Base-by-base conservation (phyloP, 2,113 vertebrate genomes). In the Orcinus orca region DNA sequence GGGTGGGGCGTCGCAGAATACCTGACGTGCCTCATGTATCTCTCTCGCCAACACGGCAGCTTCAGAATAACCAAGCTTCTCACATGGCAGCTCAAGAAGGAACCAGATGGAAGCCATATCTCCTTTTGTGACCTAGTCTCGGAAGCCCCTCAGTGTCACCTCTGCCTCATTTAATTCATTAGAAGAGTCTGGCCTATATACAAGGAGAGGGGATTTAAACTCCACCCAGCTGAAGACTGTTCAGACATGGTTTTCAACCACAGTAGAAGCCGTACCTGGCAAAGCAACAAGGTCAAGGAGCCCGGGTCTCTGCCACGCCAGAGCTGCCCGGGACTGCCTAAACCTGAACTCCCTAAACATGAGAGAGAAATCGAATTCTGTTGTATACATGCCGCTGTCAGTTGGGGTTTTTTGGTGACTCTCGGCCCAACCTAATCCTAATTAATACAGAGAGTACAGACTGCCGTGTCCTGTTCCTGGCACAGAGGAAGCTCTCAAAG, bases 381-480 rank as follows among this genome's bases (percentile, higher is more conserved):
- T 14, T 44, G 67, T 65, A 3, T 25, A 81, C 55, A 44, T 15
- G 11, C 41, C 2, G 0, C 33, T 50, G 13, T 31, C 88, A 31
- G 33, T 38, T 88, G 67, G 36, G 21, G 44, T 41, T 85, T 83
- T 90, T 17, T 2, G 4, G 62, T 85, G 62, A 70, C 84, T 82
- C 53, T 88, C 68, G 47, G 38, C 26, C 80, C 41, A 81, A 84
- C n/a, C 29, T 63, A 62, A 92, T 44, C 53, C 36, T 67, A 77
- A 70, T 50, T 88, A 97, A 96, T 76, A 71, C 82, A 86, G 67
- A 88, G 73, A 82, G n/a, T 13, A 63, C 3, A 25, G 62, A 44
- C 77, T 41, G 15, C 23, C 53, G 10, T 12, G 44, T 74, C 26
- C 18, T 29, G 18, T 77, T 41, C 50, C 41, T 41, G 31, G 38